A percentile compares a stretch with the other conserved stretches of the same genome.
phyloP scores from a whole-genome alignment of 1,140 invertebrate species.

The Drosophila navojoa region DNA sequence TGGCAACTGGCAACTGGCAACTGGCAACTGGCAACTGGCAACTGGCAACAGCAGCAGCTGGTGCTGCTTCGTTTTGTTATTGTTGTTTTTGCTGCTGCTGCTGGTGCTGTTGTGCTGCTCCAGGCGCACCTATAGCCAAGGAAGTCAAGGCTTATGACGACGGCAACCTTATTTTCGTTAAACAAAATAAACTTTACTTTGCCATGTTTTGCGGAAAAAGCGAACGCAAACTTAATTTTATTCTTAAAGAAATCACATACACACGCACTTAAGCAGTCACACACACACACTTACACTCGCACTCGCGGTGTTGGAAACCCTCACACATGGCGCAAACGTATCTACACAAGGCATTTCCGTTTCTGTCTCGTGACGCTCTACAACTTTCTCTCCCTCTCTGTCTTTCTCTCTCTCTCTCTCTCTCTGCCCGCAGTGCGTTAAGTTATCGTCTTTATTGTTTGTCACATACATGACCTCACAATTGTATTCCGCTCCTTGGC shows the following conservation, averaged over 20 bases:
- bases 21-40: slow-evolving; percentile 18
- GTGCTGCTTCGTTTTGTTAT: background rate
- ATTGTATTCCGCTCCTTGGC: slow-evolving; percentile 63
- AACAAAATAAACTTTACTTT: slow-evolving; percentile 70
- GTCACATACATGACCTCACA: slow-evolving; percentile 81
- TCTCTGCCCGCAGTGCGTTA: slow-evolving; percentile 38
- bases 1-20: slow-evolving; percentile 23
- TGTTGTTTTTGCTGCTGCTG: slow-evolving; percentile 12
- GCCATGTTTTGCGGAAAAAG: slow-evolving; percentile 56
- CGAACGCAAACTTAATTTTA: slow-evolving; percentile 71
- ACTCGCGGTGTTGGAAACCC: slow-evolving; percentile 3
- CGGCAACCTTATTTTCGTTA: slow-evolving; percentile 63
- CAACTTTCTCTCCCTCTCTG: slow-evolving; percentile 5
- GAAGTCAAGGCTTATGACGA: slow-evolving; percentile 47
- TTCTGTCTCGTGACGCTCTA: slow-evolving; percentile 48
- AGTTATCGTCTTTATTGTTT: slow-evolving; percentile 82
- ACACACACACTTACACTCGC: slow-evolving; percentile 5
- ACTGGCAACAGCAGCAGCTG: slow-evolving; percentile 48
- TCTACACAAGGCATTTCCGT: slow-evolving; percentile 57
- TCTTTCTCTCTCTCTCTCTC: background rate
- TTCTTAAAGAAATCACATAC: slow-evolving; percentile 57
- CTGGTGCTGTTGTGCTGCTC: slow-evolving; percentile 22
- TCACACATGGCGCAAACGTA: slow-evolving; percentile 9
- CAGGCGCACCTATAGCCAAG: slow-evolving; percentile 49
- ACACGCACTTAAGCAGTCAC: slow-evolving; percentile 12